These are phyloP conservation scores for Poeciliopsis turrubarensis DNA, from an alignment of 2,113 vertebrate species.

Conservation along the genomic window DNA sequence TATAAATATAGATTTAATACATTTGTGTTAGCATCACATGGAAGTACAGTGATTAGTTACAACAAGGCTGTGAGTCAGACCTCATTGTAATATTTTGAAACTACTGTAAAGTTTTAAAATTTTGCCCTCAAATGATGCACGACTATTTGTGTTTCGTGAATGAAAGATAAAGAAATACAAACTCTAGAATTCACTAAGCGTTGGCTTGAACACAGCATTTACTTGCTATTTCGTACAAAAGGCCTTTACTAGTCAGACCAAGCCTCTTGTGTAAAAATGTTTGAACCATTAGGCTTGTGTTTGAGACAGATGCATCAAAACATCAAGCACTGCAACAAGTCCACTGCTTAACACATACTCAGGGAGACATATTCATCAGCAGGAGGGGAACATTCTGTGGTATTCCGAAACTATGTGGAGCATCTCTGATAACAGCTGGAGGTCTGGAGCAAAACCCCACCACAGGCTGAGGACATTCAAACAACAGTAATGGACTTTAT, in stretches of 20 bases:
- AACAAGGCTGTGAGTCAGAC: not conserved
- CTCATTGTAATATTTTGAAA: not conserved
- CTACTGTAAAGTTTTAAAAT: not conserved
- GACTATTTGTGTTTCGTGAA: not conserved
- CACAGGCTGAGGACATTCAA: not conserved
- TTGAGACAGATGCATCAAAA: too few relatives aligned
- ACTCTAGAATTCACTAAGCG: too few relatives aligned
- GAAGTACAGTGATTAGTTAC: slow-evolving; percentile 25
- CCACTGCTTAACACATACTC: too few relatives aligned
- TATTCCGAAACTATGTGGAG: too few relatives aligned
- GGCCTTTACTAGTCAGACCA: too few relatives aligned
- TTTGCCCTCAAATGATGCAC: not conserved
- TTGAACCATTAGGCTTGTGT: too few relatives aligned
- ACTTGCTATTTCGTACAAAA: too few relatives aligned
- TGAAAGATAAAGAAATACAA: not conserved
- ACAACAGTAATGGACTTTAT: not conserved
- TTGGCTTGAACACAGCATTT: too few relatives aligned
- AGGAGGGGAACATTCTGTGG: too few relatives aligned
- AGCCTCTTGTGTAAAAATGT: too few relatives aligned
- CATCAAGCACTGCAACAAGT: too few relatives aligned
- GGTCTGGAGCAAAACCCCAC: not conserved
- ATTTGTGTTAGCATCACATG: not conserved
- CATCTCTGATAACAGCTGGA: not conserved
- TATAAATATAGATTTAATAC: not conserved
- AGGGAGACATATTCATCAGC: too few relatives aligned